phyloP scores from a whole-genome alignment of 2,888 invertebrate species.

The Criorhina ranunculi region DNA sequence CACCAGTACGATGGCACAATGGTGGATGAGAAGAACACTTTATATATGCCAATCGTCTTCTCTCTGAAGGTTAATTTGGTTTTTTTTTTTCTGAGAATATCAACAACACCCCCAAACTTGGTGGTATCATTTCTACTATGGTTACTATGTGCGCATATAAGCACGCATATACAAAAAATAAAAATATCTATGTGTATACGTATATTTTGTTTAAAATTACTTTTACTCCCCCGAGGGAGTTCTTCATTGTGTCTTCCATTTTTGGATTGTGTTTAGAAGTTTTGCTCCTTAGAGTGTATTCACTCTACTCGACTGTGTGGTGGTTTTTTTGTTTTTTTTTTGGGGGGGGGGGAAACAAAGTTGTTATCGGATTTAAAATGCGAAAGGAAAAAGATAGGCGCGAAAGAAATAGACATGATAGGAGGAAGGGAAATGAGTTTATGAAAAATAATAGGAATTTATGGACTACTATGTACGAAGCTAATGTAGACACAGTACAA shows the following conservation, averaged over 20 bases:
- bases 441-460: conserved; percentile 6
- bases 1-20: background rate
- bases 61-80: conserved; percentile 38
- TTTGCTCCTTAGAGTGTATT: conserved; percentile 26
- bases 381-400: conserved; percentile 5
- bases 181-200: background rate
- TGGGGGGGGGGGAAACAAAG: conserved; percentile 21
- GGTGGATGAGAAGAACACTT: conserved; percentile 31
- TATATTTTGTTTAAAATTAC: conserved; percentile 62
- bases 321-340: background rate
- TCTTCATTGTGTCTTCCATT: conserved; percentile 32
- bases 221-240: conserved; percentile 45
- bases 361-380: conserved; percentile 39
- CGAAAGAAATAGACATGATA: background rate
- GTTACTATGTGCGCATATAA: conserved; percentile 38
- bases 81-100: conserved; percentile 33
- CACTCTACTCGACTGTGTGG: conserved; percentile 3
- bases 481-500: background rate
- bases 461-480: conserved; percentile 2
- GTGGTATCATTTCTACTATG: conserved; percentile 30
- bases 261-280: conserved; percentile 34
- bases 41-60: conserved; percentile 51
- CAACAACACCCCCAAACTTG: conserved; percentile 38
- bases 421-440: background rate
- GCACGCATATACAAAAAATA: conserved; percentile 6